Base-by-base conservation (phyloP, 1,140 invertebrate genomes). In the Drosophila arizonae region DNA sequence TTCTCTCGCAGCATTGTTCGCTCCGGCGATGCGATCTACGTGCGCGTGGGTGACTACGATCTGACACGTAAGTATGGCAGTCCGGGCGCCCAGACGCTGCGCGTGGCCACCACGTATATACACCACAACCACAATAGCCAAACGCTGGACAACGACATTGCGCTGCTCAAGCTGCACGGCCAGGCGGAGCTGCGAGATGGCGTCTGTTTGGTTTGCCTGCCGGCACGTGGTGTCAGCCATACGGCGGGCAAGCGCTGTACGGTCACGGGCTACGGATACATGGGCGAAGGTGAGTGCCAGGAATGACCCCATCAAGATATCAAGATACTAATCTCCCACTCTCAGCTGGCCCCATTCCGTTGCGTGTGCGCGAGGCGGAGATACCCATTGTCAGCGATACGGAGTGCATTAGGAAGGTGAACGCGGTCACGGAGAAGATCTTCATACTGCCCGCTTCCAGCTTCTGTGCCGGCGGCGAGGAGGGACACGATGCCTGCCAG, bases 121-220 rank as follows among this genome's bases (percentile, higher is more conserved):
- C 98, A 99, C 91, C 97, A 98, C 80, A 98, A 98, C 92, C 98
- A 99, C 92, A 98, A 99, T 91, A 97, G 96, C 72, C 97, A 98
- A 92, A 99, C 98, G 0, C 93, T 99, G 70, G 97, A 99, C 90
- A 98, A 99, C 87, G 98, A 99, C 88, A 98, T 99, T 73, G 98
- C 98, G 0, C 91, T 99, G 9, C 93, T 99, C 6, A 98, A 98
- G 91, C 94, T 99, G 6, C 95, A 97, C 76, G 96, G 96, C 0
- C 97, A 98, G 90, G 97, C 96, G 0, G 96, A 97, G 91, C 93
- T 99, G 3, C 96, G 95, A 72, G 96, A 96, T 91, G 96, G 95
- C 33, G 95, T 97, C 11, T 95, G 95, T 76, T 94, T 84, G 48
- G 91, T 92, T 11, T 87, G 98, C 92, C 92, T 99, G 39, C 96